A percentile compares a stretch with the other conserved stretches of the same genome.
Evolutionary conservation across 2,888 invertebrate genomes (phyloP).

Genomic region (Mesorhabditis sp.): DNA sequence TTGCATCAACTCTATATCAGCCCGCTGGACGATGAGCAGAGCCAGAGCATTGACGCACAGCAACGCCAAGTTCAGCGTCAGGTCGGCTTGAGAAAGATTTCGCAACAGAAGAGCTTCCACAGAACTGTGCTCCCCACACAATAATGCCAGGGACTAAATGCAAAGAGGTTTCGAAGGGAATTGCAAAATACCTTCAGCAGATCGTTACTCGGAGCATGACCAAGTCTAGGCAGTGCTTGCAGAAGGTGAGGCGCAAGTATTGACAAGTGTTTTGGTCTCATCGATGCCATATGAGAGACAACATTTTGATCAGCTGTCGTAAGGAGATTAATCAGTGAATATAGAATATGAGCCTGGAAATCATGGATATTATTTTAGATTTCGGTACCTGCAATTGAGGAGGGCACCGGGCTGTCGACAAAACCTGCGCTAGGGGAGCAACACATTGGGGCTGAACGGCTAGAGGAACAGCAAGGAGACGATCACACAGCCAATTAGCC

Average conservation of each 20-base stretch:
- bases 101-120: neutral
- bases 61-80: constrained; percentile 25
- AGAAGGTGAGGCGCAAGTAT: constrained; percentile 16
- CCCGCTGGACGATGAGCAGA: constrained; percentile 45
- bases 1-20: constrained; percentile 39
- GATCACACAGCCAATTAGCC: constrained; percentile 49
- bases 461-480: constrained; percentile 33
- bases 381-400: constrained; percentile 28
- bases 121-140: neutral
- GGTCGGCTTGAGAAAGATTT: constrained; percentile 10
- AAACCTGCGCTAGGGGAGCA: constrained; percentile 40
- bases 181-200: constrained; percentile 9
- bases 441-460: constrained; percentile 46
- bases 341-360: neutral
- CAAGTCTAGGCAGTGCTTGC: constrained; percentile 14
- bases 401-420: constrained; percentile 30
- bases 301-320: neutral
- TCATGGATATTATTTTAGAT: neutral
- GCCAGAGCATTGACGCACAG: constrained; percentile 47
- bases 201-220: constrained; percentile 9
- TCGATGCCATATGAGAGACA: neutral
- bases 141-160: neutral
- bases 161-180: neutral
- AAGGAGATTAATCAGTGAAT: neutral
- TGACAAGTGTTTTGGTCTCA: constrained; percentile 16